A percentile compares a stretch with the other conserved stretches of the same genome.
Conservation (phyloP, 1,140 invertebrate species). For the Lycorma delicatula region DNA sequence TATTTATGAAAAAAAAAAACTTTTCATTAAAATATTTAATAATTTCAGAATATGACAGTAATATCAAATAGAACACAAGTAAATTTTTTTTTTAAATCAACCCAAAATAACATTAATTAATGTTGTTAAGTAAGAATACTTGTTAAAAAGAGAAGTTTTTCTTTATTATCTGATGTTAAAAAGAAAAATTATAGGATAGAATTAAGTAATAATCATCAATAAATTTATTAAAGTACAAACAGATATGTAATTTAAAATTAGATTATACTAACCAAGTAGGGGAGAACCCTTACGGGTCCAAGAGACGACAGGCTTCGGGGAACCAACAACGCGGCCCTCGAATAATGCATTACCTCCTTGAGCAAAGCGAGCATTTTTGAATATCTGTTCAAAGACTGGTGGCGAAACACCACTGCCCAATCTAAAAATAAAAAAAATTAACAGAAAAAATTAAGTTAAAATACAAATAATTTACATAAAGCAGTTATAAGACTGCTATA, state of each 20-base stretch:
- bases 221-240: neutral
- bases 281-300: slow-evolving; percentile 88
- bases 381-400: slow-evolving; percentile 87
- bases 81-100: neutral
- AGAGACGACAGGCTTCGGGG: slow-evolving; percentile 85
- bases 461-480: neutral
- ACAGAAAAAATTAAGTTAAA: slow-evolving; percentile 1
- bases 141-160: too few species aligned
- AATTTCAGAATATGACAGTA: neutral
- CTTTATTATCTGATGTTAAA: slow-evolving; percentile 1
- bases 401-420: slow-evolving; percentile 62
- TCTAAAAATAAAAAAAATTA: slow-evolving; percentile 30
- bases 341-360: slow-evolving; percentile 89
- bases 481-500: too few species aligned
- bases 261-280: slow-evolving; percentile 45
- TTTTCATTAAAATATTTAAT: too few species aligned
- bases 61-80: neutral
- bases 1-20: too few species aligned
- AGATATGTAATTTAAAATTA: too few species aligned
- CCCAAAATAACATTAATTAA: too few species aligned
- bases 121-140: too few species aligned
- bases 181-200: neutral
- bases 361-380: slow-evolving; percentile 85
- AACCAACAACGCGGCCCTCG: slow-evolving; percentile 81
- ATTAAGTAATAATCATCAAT: neutral